Conservation (phyloP, 2,113 vertebrate species). For the Tapirus terrestris region DNA sequence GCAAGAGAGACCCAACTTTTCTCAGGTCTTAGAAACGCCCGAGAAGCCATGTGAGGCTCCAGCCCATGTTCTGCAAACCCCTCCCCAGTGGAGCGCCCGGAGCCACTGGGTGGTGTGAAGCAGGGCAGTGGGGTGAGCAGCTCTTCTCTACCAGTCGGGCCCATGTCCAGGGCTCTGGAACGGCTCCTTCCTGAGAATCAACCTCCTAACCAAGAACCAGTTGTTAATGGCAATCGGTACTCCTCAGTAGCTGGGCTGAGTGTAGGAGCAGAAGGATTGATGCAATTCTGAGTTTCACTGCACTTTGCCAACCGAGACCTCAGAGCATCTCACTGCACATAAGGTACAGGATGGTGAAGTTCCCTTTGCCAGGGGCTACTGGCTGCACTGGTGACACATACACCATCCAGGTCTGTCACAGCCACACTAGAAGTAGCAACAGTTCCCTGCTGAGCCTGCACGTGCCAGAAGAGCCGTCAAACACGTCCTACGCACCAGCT, state of each 20-base stretch:
- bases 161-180: rapidly evolving
- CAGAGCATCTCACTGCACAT: rapidly evolving
- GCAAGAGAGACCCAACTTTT: background rate
- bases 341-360: rapidly evolving
- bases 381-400: background rate
- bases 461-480: rapidly evolving
- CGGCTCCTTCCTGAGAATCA: background rate
- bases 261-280: background rate
- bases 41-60: background rate
- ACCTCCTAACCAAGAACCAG: background rate
- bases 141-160: background rate
- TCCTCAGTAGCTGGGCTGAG: background rate
- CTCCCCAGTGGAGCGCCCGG: rapidly evolving
- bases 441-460: background rate
- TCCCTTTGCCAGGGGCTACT: background rate
- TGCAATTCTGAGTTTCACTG: too few relatives aligned
- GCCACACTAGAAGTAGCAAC: background rate
- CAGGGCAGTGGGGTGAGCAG: background rate
- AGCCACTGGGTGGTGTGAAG: background rate
- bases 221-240: too few relatives aligned
- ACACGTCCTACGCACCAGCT: too few relatives aligned
- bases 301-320: background rate
- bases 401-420: too few relatives aligned
- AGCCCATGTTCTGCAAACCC: background rate
- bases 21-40: background rate